phyloP scores from a whole-genome alignment of 2,113 vertebrate genomes.

The Rattus rattus region DNA sequence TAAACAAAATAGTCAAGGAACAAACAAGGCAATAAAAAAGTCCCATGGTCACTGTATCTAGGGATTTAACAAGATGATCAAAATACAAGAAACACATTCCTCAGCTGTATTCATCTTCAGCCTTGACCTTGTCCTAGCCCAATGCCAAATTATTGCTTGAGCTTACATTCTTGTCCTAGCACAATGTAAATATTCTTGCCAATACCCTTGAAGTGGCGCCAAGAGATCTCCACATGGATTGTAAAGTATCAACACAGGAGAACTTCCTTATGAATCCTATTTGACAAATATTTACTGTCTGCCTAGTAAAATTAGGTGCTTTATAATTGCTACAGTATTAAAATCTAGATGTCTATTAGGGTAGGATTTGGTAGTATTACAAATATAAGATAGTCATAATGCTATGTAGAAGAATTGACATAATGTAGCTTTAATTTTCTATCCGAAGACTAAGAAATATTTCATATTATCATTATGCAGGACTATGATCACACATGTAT shows the following conservation, averaged over 20 bases:
- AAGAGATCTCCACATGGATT: neutral
- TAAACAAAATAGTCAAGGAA: too few species aligned
- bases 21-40: too few species aligned
- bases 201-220: too few species aligned
- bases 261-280: neutral
- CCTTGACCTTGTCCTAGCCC: too few species aligned
- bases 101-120: too few species aligned
- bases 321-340: slow-evolving; percentile 21
- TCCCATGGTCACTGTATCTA: too few species aligned
- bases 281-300: slow-evolving; percentile 38
- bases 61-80: too few species aligned
- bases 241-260: neutral
- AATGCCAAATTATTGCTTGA: too few species aligned
- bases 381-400: slow-evolving; percentile 22
- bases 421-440: neutral
- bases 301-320: neutral
- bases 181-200: too few species aligned
- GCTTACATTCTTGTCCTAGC: too few species aligned
- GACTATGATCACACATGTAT: neutral
- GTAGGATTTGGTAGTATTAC: neutral
- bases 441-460: slow-evolving; percentile 29
- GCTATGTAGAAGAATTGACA: slow-evolving; percentile 4
- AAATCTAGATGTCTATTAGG: slow-evolving; percentile 20
- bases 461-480: neutral
- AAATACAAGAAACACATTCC: too few species aligned